Evolutionary conservation across 1,140 invertebrate species (phyloP), one percentile per base, ranked within the genome.

Genomic region (Protaetia brevitarsis): DNA sequence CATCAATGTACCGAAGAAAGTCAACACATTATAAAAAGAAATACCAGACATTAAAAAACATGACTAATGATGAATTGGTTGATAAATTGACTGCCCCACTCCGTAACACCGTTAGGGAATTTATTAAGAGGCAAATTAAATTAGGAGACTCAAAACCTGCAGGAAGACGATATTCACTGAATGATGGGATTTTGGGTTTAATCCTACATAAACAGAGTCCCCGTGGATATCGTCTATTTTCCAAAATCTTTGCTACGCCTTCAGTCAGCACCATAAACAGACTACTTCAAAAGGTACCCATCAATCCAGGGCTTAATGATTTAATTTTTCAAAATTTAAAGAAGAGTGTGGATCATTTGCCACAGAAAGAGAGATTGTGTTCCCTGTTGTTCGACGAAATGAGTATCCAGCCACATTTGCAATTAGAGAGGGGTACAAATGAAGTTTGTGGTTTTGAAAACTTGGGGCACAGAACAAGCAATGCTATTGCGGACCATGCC

Each of bases 401-500:
- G 6, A 19, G 7, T 6, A 7, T 51, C 10, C 41, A 51, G 21
- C 41, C 41, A 13, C 41, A 51, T 51, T 13, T 51, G 6, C 5
- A 6, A 7, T 51, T 51, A 6, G 21, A 51, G 10, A 19, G 6
- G 5, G 5, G 16, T 8, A 7, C 7, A 8, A 19, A 6, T 6
- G 7, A 19, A 8, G 10, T 51, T 19, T 66, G 63, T 37, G 76
- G 74, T 1, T 68, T 75, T 45, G 64, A 73, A 10, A 60, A 65
- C 30, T 68, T 71, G 65, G 75, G 73, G 13, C 19, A 62, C 21
- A 29, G 63, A 59, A 65, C 37, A 30, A 29, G 8, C 57, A 3
- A 36, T 31, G 58, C 67, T 21, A 69, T 69, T 63, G 76, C 74
- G 5, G 68, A 77, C 41, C 71, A 77, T 67, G 74, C 70, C 0